Conservation (phyloP, 1,140 invertebrate species). For the Drosophila nigrodunni region DNA sequence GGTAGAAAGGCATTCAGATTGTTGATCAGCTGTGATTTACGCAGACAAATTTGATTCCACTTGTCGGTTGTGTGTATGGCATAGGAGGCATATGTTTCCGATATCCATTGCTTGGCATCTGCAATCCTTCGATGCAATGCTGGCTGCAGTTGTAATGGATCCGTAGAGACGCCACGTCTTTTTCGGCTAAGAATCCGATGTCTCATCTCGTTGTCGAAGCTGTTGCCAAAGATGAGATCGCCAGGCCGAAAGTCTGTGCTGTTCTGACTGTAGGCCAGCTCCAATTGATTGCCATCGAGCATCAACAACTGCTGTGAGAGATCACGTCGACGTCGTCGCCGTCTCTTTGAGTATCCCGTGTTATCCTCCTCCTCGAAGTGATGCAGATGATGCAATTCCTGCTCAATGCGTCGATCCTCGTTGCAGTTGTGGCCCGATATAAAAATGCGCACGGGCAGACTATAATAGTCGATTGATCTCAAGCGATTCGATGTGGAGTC, state of each 20-base stretch:
- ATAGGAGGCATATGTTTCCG: slow-evolving; percentile 93
- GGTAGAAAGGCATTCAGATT: slow-evolving; percentile 91
- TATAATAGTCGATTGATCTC: slow-evolving; percentile 93
- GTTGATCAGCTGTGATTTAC: slow-evolving; percentile 91
- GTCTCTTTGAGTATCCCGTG: slow-evolving; percentile 74
- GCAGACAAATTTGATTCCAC: slow-evolving; percentile 91
- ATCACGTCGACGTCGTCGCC: slow-evolving; percentile 58
- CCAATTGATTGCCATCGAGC: slow-evolving; percentile 60
- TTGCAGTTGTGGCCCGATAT: slow-evolving; percentile 91
- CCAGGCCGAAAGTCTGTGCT: slow-evolving; percentile 76
- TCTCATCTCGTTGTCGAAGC: slow-evolving; percentile 84
- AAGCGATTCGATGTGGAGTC: slow-evolving; percentile 92
- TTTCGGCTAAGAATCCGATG: slow-evolving; percentile 86
- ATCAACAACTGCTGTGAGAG: slow-evolving; percentile 34
- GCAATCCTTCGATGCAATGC: slow-evolving; percentile 76
- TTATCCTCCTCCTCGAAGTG: slow-evolving; percentile 85
- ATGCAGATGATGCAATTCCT: slow-evolving; percentile 85
- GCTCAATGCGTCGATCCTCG: slow-evolving; percentile 86
- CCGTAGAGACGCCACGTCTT: slow-evolving; percentile 84
- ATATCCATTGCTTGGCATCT: slow-evolving; percentile 92
- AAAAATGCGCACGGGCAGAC: slow-evolving; percentile 91
- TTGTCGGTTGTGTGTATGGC: slow-evolving; percentile 92
- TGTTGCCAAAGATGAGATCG: slow-evolving; percentile 79
- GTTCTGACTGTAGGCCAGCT: slow-evolving; percentile 62
- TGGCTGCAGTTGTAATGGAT: slow-evolving; percentile 78